A percentile compares a stretch with the other conserved stretches of the same genome.
phyloP scores from a whole-genome alignment of 2,888 invertebrate genomes.

The Hybos culiciformis region DNA sequence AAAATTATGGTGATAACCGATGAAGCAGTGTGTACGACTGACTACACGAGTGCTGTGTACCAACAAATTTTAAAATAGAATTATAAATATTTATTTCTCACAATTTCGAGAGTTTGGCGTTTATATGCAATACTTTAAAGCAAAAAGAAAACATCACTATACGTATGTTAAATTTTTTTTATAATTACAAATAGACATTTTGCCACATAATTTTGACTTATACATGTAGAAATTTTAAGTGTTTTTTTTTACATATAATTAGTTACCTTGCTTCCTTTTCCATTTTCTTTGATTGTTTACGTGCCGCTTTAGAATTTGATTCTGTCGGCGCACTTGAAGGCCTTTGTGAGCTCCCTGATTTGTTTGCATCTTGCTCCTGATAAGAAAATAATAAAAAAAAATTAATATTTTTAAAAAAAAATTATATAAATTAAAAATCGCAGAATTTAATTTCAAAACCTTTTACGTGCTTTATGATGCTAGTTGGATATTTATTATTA shows the following conservation, averaged over 20 bases:
- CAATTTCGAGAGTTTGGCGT: too few species aligned
- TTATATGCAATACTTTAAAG: not conserved
- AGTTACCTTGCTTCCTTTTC: constrained; percentile 33
- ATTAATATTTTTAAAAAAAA: not conserved
- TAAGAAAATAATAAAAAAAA: constrained; percentile 19
- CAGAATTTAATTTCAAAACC: too few species aligned
- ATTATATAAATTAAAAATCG: too few species aligned
- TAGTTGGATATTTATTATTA: too few species aligned
- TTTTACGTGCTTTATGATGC: too few species aligned
- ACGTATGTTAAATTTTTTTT: not conserved
- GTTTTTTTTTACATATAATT: too few species aligned
- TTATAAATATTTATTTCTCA: too few species aligned
- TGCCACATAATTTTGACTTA: not conserved
- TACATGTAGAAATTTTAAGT: too few species aligned
- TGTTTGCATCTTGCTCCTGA: constrained; percentile 32
- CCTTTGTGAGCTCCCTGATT: constrained; percentile 24
- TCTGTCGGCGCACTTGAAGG: constrained; percentile 35
- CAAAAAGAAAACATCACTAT: not conserved
- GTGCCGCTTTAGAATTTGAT: constrained; percentile 33
- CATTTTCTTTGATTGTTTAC: constrained; percentile 33
- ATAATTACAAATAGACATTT: not conserved
- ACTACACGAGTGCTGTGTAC: too few species aligned
- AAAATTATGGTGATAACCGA: too few species aligned
- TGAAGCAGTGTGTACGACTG: too few species aligned
- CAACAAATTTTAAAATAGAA: too few species aligned